phyloP scores from a whole-genome alignment of 2,888 invertebrate species.

The Lasioglossum leucozonium region DNA sequence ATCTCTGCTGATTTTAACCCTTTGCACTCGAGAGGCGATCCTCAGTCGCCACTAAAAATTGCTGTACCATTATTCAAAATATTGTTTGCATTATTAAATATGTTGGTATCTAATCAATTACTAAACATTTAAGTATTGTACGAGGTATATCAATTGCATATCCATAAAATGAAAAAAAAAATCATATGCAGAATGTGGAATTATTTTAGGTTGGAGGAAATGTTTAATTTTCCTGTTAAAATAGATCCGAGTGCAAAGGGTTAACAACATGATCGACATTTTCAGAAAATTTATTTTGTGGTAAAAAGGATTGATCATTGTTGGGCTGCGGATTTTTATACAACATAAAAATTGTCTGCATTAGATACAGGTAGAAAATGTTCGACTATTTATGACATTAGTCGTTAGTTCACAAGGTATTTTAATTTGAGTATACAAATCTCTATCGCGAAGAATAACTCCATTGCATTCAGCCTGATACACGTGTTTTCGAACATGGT shows the following conservation, averaged over 20 bases:
- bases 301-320: neutral
- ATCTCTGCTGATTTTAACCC: neutral
- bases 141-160: too few relatives aligned
- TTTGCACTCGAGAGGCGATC: too few relatives aligned
- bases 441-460: neutral
- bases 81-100: too few relatives aligned
- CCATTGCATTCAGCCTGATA: neutral
- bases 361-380: neutral
- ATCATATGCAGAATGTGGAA: too few relatives aligned
- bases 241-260: too few relatives aligned
- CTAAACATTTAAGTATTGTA: too few relatives aligned
- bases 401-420: neutral
- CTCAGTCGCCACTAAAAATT: too few relatives aligned
- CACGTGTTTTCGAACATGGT: neutral
- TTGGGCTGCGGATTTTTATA: neutral
- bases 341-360: neutral
- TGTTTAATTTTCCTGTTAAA: too few relatives aligned
- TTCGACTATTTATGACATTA: neutral
- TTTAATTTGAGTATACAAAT: neutral
- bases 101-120: too few relatives aligned
- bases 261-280: neutral
- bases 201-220: too few relatives aligned
- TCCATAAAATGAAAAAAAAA: too few relatives aligned
- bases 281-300: neutral
- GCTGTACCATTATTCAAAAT: too few relatives aligned